Base-by-base conservation (phyloP, 2,888 invertebrate genomes). In the Metellina segmentata region DNA sequence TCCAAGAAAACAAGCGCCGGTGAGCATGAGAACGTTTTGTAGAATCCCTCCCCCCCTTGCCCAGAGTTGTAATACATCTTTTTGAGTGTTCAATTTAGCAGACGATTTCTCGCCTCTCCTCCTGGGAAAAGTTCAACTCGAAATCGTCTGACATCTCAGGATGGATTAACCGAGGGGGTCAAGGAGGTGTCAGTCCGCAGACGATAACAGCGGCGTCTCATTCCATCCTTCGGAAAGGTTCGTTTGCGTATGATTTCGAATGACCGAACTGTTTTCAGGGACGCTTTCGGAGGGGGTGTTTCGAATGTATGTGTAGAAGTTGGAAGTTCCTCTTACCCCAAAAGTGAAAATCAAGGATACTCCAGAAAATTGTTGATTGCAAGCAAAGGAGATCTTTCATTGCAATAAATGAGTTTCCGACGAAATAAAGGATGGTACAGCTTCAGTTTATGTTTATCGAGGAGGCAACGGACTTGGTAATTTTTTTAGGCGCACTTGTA, bases 131-230 rank as follows among this genome's bases (percentile, higher is more conserved):
- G 61, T 16, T 61, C 61, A 61, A 61, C 61, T 61, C 61, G 61
- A 16, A 49, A 81, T 81, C 71, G 69, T 70, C 81, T 81, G 81
- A 81, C 81, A 70, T 71, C 49, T 81, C 71, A 49, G 70, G 71
- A 81, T 81, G 81, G 81, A 81, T 81, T 81, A 81, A 81, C 81
- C 70, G 81, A 53, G 70, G 71, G 61, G 72, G 81, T 69, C 81
- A 71, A 81, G 81, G 70, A 81, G 70, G 71, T 13, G 70, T 70
- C 34, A 81, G 48, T 69, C 20, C 72, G 72, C 19, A 16, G 11
- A 69, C 69, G 34, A 34, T 34, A 34, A 34, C 34, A 34, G 34
- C 34, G 34, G 34, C 34, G 34, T 34, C 34, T 34, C 34, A 34
- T 34, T 34, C 34, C 34, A 34, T 34, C 34, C 34, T 34, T 1